Conservation (phyloP, 2,888 invertebrate species). For the Arge pagana region DNA sequence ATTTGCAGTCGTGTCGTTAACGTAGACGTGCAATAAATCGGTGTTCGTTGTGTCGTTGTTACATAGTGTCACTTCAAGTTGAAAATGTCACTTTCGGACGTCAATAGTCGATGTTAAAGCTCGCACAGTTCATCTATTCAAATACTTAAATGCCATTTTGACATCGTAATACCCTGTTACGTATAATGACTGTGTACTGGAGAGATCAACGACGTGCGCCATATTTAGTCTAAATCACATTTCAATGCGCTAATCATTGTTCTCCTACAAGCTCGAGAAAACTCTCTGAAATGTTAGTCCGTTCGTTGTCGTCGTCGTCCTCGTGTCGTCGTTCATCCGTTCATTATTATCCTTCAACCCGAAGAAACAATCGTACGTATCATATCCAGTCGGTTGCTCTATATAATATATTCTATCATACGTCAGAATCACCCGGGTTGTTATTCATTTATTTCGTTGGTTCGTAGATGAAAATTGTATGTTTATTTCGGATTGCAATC, state of each 20-base stretch:
- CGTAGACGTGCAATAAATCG: not conserved
- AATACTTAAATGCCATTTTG: not conserved
- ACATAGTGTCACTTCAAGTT: conserved; percentile 24
- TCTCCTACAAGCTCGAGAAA: too few relatives aligned
- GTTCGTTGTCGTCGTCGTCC: too few relatives aligned
- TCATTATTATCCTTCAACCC: too few relatives aligned
- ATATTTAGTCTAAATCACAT: too few relatives aligned
- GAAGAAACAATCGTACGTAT: too few relatives aligned
- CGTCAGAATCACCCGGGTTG: too few relatives aligned
- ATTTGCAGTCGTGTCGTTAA: not conserved
- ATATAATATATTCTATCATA: conserved; percentile 13
- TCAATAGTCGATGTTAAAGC: too few relatives aligned
- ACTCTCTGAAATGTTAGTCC: too few relatives aligned
- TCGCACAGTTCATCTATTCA: not conserved
- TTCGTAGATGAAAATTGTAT: not conserved
- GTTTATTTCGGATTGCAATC: not conserved
- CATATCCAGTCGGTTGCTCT: conserved; percentile 14
- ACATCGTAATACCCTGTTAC: conserved; percentile 7
- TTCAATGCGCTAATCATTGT: too few relatives aligned
- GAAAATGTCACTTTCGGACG: too few relatives aligned
- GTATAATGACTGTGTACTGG: not conserved
- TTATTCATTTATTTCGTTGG: not conserved
- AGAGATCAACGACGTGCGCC: not conserved
- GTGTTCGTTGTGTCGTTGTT: not conserved
- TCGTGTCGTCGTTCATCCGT: too few relatives aligned